phyloP scores from a whole-genome alignment of 2,113 vertebrate species.

The Scolopax mira region DNA sequence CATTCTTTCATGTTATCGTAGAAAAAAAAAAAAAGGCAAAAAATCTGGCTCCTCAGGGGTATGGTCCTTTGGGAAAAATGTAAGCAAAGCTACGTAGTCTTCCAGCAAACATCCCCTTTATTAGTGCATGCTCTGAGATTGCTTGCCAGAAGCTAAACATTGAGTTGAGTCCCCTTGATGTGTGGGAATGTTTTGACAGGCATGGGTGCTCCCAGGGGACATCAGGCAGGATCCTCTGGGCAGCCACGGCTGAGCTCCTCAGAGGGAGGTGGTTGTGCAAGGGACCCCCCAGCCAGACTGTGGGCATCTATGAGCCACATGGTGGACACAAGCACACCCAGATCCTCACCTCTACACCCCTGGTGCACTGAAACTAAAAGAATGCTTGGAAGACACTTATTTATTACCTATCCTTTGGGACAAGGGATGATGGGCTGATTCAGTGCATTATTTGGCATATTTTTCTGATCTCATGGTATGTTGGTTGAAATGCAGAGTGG shows the following conservation, averaged over 20 bases:
- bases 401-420: not conserved
- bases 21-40: not conserved
- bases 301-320: no score
- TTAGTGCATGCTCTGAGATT: not conserved
- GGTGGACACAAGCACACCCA: not conserved
- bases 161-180: not conserved
- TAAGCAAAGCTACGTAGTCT: not conserved
- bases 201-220: not conserved
- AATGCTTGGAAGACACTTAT: not conserved
- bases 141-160: not conserved
- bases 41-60: not conserved
- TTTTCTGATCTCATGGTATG: not conserved
- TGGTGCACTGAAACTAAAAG: not conserved
- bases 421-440: not conserved
- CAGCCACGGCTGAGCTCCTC: not conserved
- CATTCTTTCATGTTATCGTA: not conserved
- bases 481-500: not conserved
- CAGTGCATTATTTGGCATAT: rapidly evolving
- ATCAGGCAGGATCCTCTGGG: not conserved
- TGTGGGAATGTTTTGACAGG: not conserved
- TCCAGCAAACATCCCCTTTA: not conserved
- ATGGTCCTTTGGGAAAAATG: not conserved
- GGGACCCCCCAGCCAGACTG: not conserved
- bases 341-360: not conserved
- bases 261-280: not conserved